These are phyloP conservation scores for Ceratosolen fusciceps DNA, from an alignment of 1,140 invertebrate genomes.

Conservation along the genomic window DNA sequence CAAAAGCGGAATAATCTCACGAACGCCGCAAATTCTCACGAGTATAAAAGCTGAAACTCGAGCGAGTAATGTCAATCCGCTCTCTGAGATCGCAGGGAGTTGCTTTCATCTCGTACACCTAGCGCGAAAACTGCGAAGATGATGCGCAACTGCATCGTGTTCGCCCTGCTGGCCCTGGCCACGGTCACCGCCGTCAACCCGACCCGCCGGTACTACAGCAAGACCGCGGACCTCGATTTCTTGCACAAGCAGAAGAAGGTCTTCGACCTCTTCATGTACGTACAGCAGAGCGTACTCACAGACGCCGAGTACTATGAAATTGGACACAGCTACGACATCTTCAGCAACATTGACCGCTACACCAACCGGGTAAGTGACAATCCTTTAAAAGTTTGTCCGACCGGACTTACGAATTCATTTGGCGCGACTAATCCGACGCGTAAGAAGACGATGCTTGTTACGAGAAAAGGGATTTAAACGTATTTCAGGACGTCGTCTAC, in stretches of 20 bases:
- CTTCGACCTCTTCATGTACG: slow-evolving; percentile 75
- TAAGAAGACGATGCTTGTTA: no score
- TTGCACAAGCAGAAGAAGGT: slow-evolving; percentile 76
- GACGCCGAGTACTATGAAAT: slow-evolving; percentile 70
- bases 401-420: not conserved
- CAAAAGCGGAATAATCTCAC: slow-evolving; percentile 21
- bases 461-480: not conserved
- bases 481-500: slow-evolving; percentile 58
- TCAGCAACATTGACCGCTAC: slow-evolving; percentile 71
- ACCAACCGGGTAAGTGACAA: slow-evolving; percentile 58
- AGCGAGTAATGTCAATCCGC: slow-evolving; percentile 8
- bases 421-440: not conserved
- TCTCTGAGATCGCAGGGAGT: slow-evolving; percentile 16
- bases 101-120: slow-evolving; percentile 8
- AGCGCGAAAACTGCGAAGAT: not conserved
- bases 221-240: slow-evolving; percentile 70
- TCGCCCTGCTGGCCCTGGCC: slow-evolving; percentile 25
- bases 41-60: slow-evolving; percentile 41
- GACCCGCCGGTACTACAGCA: not conserved
- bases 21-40: not conserved
- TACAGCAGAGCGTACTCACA: slow-evolving; percentile 73
- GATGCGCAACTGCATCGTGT: slow-evolving; percentile 42
- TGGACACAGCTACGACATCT: slow-evolving; percentile 73
- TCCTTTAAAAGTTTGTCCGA: not conserved
- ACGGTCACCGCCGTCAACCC: not conserved